These are phyloP conservation scores for Ariolimax columbianus DNA, from an alignment of 2,888 invertebrate genomes.

Conservation along the genomic window DNA sequence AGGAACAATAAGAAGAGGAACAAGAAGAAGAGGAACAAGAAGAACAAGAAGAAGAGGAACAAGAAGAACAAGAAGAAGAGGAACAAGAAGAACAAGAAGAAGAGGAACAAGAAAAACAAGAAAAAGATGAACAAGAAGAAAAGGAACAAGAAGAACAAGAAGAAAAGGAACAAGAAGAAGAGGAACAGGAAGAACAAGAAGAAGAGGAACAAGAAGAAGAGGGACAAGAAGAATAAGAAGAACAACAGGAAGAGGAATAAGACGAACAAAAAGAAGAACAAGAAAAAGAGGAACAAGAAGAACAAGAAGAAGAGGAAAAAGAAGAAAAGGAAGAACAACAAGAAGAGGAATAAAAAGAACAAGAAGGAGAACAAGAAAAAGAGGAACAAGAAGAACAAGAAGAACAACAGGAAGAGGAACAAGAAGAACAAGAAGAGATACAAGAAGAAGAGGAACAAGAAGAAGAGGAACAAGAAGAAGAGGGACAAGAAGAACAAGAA, in stretches of 20 bases:
- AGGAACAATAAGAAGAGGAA: background rate
- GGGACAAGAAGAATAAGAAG: no score
- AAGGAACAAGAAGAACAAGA: background rate
- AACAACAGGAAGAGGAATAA: no score
- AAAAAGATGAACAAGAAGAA: no score
- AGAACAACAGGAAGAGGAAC: no score
- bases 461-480: background rate
- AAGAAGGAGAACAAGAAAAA: no score
- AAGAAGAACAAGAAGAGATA: no score
- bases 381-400: no score
- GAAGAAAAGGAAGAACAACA: constrained; percentile 17
- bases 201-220: background rate
- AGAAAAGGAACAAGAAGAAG: constrained; percentile 4
- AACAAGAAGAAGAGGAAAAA: background rate
- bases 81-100: constrained; percentile 13
- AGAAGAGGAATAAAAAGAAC: no score
- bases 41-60: background rate
- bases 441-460: no score
- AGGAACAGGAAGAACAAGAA: constrained; percentile 6
- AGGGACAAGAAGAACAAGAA: no score
- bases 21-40: background rate
- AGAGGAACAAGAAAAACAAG: no score
- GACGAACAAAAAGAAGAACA: no score
- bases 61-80: background rate
- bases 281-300: background rate